Evolutionary conservation across 2,888 invertebrate genomes (phyloP), one percentile per base, ranked within the genome.

Genomic region (Polyommatus iphigenia): DNA sequence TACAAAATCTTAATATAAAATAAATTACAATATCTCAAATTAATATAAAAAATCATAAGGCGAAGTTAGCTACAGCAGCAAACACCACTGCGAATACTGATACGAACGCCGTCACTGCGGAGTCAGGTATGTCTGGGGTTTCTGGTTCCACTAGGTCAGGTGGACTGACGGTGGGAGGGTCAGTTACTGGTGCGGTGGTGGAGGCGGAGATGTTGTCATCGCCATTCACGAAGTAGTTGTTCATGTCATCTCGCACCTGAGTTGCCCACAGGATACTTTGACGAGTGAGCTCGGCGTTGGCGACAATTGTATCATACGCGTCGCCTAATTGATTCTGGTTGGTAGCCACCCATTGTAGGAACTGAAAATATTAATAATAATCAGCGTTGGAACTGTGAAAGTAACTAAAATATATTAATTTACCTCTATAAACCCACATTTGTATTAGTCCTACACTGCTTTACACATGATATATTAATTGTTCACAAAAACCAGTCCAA

Each of bases 41-140:
- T 20, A 62, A 24, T 62, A 15, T n/a, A 24, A n/a, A 18, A 29
- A 75, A 29, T 50, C 29, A 75, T 20, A 75, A 29, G 29, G 75
- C 75, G 18, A 75, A 75, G 75, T 54, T 54, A 15, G 54, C 75
- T 75, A 50, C 46, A 3, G 75, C 54, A 54, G 75, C 75, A 20
- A 75, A 75, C 54, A 18, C 29, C 18, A 29, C 75, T 5, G 75
- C 54, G 50, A 75, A 75, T 20, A 75, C 75, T 75, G 75, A 75
- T 18, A 75, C 50, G 54, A 75, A 75, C 3, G 75, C 75, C 3
- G 75, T 18, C 29, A 29, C 46, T 24, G 75, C 75, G 2, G 75
- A 75, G 29, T 54, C 75, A 13, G 75, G 54, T 75, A 75, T 3
- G 29, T 50, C 50, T 3, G 75, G 75, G 8, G 75, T 50, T 29